Base-by-base conservation (phyloP, 2,113 vertebrate genomes). In the Platysternon megacephalum region DNA sequence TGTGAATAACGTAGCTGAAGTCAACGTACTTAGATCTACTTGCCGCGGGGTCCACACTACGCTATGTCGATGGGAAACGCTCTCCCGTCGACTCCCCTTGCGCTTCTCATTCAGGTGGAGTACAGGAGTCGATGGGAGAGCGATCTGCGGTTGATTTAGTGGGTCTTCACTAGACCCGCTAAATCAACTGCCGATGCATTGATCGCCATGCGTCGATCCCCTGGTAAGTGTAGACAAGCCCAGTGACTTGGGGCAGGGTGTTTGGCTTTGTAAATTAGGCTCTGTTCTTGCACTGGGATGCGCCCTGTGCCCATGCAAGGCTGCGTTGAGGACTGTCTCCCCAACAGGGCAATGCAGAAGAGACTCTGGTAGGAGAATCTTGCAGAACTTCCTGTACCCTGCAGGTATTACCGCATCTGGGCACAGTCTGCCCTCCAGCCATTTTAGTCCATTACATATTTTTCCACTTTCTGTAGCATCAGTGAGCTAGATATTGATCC, bases 301-400 rank as follows among this genome's bases (percentile, higher is more conserved):
- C 19, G 1, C 44, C 29, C 0, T 0, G 2, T 44, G 11, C 1
- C 5, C 2, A 1, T 0, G 0, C 3, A 32, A 85, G 32, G 24
- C 5, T 0, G 53, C 8, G 53, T 46, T 1, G 11, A n/a, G 35
- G 42, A 0, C 44, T 56, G n/a, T 44, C 82, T 56, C 55, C 55
- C 9, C 24, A 56, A 56, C 55, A 56, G 55, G 55, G 16, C 22
- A 5, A 7, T 84, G 17, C 49, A n/a, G 6, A 10, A 14, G 3
- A 12, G 35, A 28, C 2, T 19, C 44, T n/a, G 68, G 35, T 35
- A 72, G 29, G 3, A 3, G 52, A 94, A 17, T 0, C 11, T 12
- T 26, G 21, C 29, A 84, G 0, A 0, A 9, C n/a, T 79, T 53
- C 53, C 12, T n/a, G 5, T 11, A n/a, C 85, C 56, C 13, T 26